Evolutionary conservation across 2,888 invertebrate genomes (phyloP), one percentile per base, ranked within the genome.

Genomic region (Melanostoma scalare): DNA sequence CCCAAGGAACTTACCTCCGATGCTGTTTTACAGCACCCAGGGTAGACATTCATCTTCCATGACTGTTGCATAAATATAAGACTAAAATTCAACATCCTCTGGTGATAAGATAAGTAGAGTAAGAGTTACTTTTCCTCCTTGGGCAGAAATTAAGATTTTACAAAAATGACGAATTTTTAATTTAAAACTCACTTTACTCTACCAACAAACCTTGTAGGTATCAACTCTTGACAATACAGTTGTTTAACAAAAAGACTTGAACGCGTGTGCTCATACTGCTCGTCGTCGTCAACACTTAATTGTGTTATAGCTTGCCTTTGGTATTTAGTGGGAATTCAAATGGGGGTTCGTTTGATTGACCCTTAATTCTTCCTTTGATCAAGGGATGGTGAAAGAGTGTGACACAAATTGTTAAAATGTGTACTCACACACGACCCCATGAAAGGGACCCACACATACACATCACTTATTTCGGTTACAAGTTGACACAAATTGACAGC

Each of bases 401-500:
- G 60, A 65, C 30, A 75, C 65, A 75, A 80, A 78, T 71, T 58
- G 75, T 65, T 46, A 72, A 77, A 40, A 67, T 67, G 44, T 67
- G 60, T 79, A 68, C 72, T 48, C 67, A 69, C 68, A 69, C 73
- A 73, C 82, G 72, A 74, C 68, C 79, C 42, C 61, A 74, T 60
- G 72, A 78, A 72, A 71, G 60, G 53, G 38, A 52, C 1, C 20
- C 20, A 20, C 76, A 61, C 81, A 77, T 67, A 73, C 73, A 73
- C 56, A 56, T 63, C 63, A 69, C 56, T 53, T 53, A 44, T 72
- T 76, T 72, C 6, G 81, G 76, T 76, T 76, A 76, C 76, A 76
- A 76, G 73, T 72, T 78, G 82, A 78, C 82, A 73, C 78, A 82
- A 82, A 82, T 82, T 82, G 82, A 82, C 82, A 82, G 73, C 82